Conservation (phyloP, 2,797 vertebrate genomes). For the Heterohyrax brucei region DNA sequence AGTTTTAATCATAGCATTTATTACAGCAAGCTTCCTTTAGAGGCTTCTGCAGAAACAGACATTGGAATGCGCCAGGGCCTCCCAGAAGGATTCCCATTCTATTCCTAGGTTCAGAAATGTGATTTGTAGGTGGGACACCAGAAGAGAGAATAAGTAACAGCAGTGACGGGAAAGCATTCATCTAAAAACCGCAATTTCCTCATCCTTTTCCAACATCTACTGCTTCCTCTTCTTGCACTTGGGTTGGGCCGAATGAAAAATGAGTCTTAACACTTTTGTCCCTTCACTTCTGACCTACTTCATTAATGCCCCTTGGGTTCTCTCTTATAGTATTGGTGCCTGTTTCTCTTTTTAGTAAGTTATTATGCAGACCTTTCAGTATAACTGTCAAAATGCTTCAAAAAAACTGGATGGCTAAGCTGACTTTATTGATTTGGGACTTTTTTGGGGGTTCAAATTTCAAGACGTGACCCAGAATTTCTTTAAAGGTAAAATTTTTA, state of each 20-base stretch:
- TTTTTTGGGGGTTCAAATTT: not conserved
- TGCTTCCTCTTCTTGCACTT: constrained; percentile 57
- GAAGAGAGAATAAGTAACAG: constrained; percentile 60
- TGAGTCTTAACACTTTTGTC: constrained; percentile 55
- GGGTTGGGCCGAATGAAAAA: constrained; percentile 57
- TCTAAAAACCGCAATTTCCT: constrained; percentile 42
- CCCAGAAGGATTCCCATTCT: not conserved
- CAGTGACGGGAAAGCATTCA: constrained; percentile 44
- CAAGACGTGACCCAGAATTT: too few species aligned
- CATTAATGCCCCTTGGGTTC: constrained; percentile 53
- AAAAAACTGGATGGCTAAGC: constrained; percentile 48
- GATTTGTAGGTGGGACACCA: constrained; percentile 57
- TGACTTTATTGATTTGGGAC: constrained; percentile 40
- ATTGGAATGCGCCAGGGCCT: not conserved
- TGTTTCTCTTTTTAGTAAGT: constrained; percentile 70
- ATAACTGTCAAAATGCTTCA: constrained; percentile 71
- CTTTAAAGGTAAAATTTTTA: too few species aligned
- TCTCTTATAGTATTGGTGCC: not conserved
- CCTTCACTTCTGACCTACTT: constrained; percentile 74
- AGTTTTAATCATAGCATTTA: constrained; percentile 8
- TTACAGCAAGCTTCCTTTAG: constrained; percentile 6
- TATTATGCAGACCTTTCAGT: constrained; percentile 62
- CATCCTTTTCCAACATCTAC: not conserved
- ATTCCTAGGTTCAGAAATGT: constrained; percentile 57
- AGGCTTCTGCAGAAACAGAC: not conserved